Evolutionary conservation across 1,140 invertebrate genomes (phyloP).

Genomic region (Drosophila sulfurigaster): DNA sequence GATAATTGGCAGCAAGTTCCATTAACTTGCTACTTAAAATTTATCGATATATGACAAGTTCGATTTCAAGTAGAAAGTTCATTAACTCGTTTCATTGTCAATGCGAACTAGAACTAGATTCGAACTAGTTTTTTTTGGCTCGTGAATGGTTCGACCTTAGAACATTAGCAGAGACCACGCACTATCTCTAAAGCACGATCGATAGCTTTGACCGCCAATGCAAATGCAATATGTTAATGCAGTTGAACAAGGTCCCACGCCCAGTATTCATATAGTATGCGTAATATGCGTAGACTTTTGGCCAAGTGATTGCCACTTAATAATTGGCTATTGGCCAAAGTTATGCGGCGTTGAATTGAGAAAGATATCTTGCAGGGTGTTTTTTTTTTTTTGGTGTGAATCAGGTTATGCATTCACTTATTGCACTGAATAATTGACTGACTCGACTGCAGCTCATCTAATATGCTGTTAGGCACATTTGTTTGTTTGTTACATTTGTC

Average conservation of each 20-base stretch:
- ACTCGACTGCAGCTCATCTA: constrained; percentile 10
- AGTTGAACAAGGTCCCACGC: constrained; percentile 29
- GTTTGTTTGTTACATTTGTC: constrained; percentile 59
- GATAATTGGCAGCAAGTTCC: too few species aligned
- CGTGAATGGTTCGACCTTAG: constrained; percentile 56
- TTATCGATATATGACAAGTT: not conserved
- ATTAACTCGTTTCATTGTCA: constrained; percentile 31
- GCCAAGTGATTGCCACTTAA: not conserved
- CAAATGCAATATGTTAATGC: constrained; percentile 49
- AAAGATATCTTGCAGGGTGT: not conserved
- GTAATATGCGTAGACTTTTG: not conserved
- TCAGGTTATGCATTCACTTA: constrained; percentile 38
- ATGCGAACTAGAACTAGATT: constrained; percentile 32
- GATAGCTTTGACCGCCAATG: constrained; percentile 48
- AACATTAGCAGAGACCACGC: constrained; percentile 18
- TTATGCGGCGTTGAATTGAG: constrained; percentile 1
- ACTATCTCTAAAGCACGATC: constrained; percentile 12
- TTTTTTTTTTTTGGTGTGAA: too few species aligned
- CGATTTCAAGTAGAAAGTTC: not conserved
- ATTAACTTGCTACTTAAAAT: not conserved
- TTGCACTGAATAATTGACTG: constrained; percentile 7
- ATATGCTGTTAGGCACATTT: constrained; percentile 2
- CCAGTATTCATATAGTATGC: not conserved
- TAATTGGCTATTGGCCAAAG: constrained; percentile 47
- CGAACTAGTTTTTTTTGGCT: constrained; percentile 1